Evolutionary conservation across 2,888 invertebrate genomes (phyloP).

Genomic region (Halocaridina rubra): DNA sequence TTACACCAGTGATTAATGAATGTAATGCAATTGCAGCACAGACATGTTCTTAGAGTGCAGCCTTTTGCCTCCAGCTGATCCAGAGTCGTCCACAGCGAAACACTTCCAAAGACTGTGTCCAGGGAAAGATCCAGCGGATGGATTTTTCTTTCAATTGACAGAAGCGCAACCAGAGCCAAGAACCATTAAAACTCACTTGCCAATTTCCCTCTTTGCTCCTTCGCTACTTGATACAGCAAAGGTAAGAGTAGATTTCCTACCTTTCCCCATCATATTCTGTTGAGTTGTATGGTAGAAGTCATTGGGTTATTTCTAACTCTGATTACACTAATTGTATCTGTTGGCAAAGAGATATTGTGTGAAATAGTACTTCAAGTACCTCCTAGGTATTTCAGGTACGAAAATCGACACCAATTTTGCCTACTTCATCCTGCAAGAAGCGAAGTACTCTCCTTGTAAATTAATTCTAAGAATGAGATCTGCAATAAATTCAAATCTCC

Average conservation of each 20-base stretch:
- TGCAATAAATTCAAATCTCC: no score
- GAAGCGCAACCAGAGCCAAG: not conserved
- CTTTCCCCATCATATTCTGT: not conserved
- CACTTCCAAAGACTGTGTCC: slow-evolving; percentile 22
- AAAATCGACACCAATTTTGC: not conserved
- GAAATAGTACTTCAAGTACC: not conserved
- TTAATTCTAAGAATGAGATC: no score
- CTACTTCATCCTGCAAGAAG: no score
- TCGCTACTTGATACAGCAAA: not conserved
- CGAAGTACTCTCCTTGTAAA: no score
- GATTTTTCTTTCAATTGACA: slow-evolving; percentile 22
- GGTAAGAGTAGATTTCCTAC: not conserved
- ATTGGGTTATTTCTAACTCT: not conserved
- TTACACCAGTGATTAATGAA: not conserved
- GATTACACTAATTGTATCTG: not conserved
- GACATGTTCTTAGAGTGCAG: not conserved
- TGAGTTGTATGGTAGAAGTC: not conserved
- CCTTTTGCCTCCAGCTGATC: not conserved
- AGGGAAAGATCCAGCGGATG: slow-evolving; percentile 3
- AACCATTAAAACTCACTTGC: slow-evolving; percentile 37
- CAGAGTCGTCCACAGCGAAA: not conserved
- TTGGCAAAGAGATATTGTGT: not conserved
- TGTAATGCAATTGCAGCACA: not conserved
- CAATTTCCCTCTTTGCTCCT: slow-evolving; percentile 8
- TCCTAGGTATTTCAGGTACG: not conserved